Percentiles rank a stretch among this genome's conserved stretches.
These are phyloP conservation scores for Ranitomeya imitator DNA, from an alignment of 2,113 vertebrate genomes.

Conservation along the genomic window DNA sequence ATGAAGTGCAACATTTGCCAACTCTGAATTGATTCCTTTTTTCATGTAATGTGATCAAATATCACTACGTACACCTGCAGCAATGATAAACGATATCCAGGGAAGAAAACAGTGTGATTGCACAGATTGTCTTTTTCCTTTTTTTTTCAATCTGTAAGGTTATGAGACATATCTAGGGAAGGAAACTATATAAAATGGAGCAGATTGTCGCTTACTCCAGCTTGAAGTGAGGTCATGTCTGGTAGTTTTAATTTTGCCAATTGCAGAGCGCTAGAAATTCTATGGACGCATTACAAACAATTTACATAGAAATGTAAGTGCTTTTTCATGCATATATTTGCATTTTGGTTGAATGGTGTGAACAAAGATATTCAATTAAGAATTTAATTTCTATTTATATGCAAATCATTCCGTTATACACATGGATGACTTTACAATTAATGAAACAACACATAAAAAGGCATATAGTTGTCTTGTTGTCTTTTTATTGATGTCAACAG, in stretches of 20 bases:
- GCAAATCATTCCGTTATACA: background rate
- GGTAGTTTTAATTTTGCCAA: background rate
- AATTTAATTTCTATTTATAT: background rate
- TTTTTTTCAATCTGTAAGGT: too few species aligned
- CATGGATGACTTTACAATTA: background rate
- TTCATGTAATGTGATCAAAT: too few species aligned
- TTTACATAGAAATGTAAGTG: slow-evolving; percentile 8
- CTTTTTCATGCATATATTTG: background rate
- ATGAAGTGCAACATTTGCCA: too few species aligned
- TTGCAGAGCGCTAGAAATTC: background rate
- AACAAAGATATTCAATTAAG: background rate
- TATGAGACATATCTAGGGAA: too few species aligned
- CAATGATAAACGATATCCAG: background rate
- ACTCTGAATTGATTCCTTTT: too few species aligned
- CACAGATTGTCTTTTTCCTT: too few species aligned
- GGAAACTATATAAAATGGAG: too few species aligned
- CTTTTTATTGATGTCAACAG: slow-evolving; percentile 37
- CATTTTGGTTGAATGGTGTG: background rate
- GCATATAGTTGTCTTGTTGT: slow-evolving; percentile 10
- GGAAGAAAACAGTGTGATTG: too few species aligned
- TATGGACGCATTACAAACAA: background rate
- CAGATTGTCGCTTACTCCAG: too few species aligned
- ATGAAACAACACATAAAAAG: background rate
- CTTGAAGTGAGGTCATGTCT: background rate
- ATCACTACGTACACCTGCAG: background rate